These are phyloP conservation scores for Phrynocephalus forsythii DNA, from an alignment of 2,797 vertebrate genomes.

Conservation along the genomic window DNA sequence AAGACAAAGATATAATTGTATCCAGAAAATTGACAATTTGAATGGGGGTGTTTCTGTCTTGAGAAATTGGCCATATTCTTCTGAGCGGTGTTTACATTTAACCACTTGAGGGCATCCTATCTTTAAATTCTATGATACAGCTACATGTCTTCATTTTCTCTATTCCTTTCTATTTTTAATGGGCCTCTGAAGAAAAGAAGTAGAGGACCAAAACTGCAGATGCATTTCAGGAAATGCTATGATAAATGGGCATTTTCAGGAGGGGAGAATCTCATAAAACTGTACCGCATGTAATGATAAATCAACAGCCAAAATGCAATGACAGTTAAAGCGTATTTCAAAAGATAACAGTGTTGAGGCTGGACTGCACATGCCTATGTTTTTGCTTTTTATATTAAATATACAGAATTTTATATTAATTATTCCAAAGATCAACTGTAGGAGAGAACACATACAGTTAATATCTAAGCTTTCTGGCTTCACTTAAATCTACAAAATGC, in stretches of 20 bases:
- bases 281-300: conserved; percentile 65
- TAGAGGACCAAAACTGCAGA: conserved; percentile 58
- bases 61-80: conserved; percentile 17
- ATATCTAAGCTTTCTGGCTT: not conserved
- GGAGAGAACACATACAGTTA: not conserved
- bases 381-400: not conserved
- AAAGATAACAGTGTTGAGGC: conserved; percentile 21
- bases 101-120: conserved; percentile 84
- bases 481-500: not conserved
- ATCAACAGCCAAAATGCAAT: conserved; percentile 44
- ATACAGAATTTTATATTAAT: not conserved
- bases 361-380: not conserved
- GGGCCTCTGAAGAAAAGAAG: conserved; percentile 29
- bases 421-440: not conserved
- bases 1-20: not conserved
- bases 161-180: not conserved
- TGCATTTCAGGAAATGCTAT: conserved; percentile 57
- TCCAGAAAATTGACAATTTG: not conserved
- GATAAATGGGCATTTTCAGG: conserved; percentile 63
- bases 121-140: conserved; percentile 71
- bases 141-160: conserved; percentile 45
- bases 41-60: conserved; percentile 1
- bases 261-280: conserved; percentile 40
- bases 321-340: conserved; percentile 37
- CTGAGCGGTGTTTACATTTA: conserved; percentile 74